Conservation (phyloP, 2,797 vertebrate species). For the Spheniscus humboldti region DNA sequence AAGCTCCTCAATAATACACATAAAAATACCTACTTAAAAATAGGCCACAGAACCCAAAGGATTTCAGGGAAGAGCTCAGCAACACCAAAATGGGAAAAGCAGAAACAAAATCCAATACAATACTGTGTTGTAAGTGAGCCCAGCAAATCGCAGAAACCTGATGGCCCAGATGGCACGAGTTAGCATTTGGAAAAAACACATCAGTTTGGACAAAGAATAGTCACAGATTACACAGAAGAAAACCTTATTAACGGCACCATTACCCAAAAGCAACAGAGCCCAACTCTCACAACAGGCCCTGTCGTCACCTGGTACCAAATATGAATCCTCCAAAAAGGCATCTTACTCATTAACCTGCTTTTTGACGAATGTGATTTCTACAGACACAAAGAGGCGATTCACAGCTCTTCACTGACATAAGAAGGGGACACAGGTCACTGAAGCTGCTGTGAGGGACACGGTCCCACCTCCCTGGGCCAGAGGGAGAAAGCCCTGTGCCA, state of each 20-base stretch:
- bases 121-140: not conserved
- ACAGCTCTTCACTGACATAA: not conserved
- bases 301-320: not conserved
- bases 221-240: not conserved
- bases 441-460: not conserved
- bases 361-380: not conserved
- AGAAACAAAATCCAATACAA: not conserved
- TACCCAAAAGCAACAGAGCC: not conserved
- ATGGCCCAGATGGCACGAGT: not conserved
- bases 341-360: not conserved
- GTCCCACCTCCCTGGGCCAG: not conserved
- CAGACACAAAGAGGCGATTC: not conserved
- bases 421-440: too few species aligned
- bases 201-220: not conserved
- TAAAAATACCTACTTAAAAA: not conserved
- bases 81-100: not conserved
- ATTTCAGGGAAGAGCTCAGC: not conserved
- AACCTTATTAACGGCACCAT: accelerated
- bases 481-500: not conserved
- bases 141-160: accelerated
- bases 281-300: not conserved
- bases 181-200: not conserved
- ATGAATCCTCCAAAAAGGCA: not conserved
- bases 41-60: not conserved
- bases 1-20: not conserved